A percentile compares a stretch with the other conserved stretches of the same genome.
Evolutionary conservation across 2,888 invertebrate species (phyloP).

Genomic region (Phortica magna): DNA sequence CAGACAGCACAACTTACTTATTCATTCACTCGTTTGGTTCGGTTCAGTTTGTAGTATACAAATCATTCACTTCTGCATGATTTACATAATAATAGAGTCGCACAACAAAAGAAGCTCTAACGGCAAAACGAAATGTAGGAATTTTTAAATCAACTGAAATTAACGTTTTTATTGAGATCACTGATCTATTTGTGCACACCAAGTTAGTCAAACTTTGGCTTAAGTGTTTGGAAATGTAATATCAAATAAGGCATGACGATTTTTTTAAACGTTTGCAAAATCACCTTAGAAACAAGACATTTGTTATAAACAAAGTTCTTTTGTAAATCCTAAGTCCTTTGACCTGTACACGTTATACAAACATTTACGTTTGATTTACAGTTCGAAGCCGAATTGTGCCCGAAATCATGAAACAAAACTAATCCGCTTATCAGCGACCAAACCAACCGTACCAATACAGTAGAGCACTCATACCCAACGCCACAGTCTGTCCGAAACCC

Average conservation of each 20-base stretch:
- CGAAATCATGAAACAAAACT: not conserved
- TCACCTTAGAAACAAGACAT: too few species aligned
- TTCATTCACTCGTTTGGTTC: not conserved
- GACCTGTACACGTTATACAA: too few species aligned
- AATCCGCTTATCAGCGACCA: slow-evolving; percentile 16
- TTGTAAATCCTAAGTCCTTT: too few species aligned
- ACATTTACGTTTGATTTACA: not conserved
- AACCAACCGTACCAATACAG: not conserved
- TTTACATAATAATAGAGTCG: not conserved
- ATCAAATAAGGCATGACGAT: too few species aligned
- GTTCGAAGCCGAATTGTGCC: not conserved
- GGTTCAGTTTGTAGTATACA: not conserved
- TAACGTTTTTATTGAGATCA: too few species aligned
- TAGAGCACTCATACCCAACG: not conserved
- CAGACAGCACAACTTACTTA: not conserved
- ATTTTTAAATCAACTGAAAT: not conserved
- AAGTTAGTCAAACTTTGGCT: too few species aligned
- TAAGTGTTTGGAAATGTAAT: too few species aligned
- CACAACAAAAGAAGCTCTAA: not conserved
- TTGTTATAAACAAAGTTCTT: too few species aligned
- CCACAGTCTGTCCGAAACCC: not conserved
- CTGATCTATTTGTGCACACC: too few species aligned
- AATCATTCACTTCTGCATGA: not conserved
- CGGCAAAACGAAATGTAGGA: not conserved
- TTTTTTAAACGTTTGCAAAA: too few species aligned